A percentile compares a stretch with the other conserved stretches of the same genome.
Conservation (phyloP, 2,888 invertebrate genomes). For the Hanleya hanleyi region DNA sequence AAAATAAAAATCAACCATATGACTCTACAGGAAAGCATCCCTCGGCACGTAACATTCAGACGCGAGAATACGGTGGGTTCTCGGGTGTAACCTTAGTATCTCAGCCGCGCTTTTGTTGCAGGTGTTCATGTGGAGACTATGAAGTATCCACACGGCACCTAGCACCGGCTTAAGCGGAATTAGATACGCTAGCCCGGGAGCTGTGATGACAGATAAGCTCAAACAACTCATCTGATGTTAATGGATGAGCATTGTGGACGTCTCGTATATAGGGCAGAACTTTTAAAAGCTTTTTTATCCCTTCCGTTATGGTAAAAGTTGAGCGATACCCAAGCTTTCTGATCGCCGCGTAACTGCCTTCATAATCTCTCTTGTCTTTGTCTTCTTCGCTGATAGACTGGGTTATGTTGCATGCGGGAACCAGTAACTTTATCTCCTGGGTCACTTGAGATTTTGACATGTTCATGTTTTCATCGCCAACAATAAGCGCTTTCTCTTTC, state of each 20-base stretch:
- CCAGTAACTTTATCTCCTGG: slow-evolving; percentile 55
- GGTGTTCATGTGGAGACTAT: no score
- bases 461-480: slow-evolving; percentile 72
- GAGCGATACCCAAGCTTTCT: slow-evolving; percentile 65
- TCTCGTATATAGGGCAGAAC: slow-evolving; percentile 65
- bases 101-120: no score
- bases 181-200: no score
- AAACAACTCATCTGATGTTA: no score
- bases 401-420: slow-evolving; percentile 61
- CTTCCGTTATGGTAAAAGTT: slow-evolving; percentile 63
- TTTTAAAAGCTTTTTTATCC: slow-evolving; percentile 64
- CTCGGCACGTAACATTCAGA: no score
- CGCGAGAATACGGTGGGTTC: no score
- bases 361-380: slow-evolving; percentile 72
- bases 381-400: slow-evolving; percentile 65
- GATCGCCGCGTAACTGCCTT: slow-evolving; percentile 70
- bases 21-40: slow-evolving; percentile 56
- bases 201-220: no score
- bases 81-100: no score
- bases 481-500: slow-evolving; percentile 69
- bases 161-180: no score
- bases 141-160: no score
- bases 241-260: no score
- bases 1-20: slow-evolving; percentile 69
- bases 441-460: slow-evolving; percentile 70